Evolutionary conservation across 2,113 vertebrate genomes (phyloP), one percentile per base, ranked within the genome.

Genomic region (Psilopsiagon aurifrons): DNA sequence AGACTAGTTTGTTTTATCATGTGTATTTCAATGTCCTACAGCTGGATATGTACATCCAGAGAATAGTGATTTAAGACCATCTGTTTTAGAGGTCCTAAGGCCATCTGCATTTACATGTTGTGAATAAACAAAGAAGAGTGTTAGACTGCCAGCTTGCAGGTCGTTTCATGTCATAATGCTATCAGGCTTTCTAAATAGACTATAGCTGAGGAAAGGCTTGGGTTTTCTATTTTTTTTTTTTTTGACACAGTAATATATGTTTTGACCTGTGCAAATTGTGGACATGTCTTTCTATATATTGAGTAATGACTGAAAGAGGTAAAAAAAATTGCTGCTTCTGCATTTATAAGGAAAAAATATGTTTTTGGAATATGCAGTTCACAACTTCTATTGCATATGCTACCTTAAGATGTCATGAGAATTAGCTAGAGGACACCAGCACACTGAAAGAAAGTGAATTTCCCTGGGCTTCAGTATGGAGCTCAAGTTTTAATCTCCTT

Each of bases 401-500:
- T 25, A 54, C 39, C 35, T 17, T 77, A 68, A 92, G 41, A 60
- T 3, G 7, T 39, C 12, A 60, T 11, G n/a, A 84, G 24, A 95
- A 82, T 63, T 78, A 84, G 10, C 67, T 71, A 62, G 31, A 90
- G 54, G 46, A 79, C 44, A 73, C 3, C n/a, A 47, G 17, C 31
- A 91, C 4, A 13, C 23, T 51, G 41, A 39, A 92, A 88, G 41
- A 85, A 70, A 76, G 57, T 18, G 60, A 78, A 46, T 91, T 84
- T 91, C 54, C 46, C 59, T 3, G 3, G 55, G 66, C 17, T 79
- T 78, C 83, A 87, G 33, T 22, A 29, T 9, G 11, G 43, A 91
- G 15, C 46, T 82, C n/a, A 55, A 83, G 39, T 90, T 92, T 87
- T 95, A 93, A 73, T 94, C 93, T 95, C 67, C 92, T 91, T 77